Conservation (phyloP, 2,888 invertebrate species). For the Smittia sp. region DNA sequence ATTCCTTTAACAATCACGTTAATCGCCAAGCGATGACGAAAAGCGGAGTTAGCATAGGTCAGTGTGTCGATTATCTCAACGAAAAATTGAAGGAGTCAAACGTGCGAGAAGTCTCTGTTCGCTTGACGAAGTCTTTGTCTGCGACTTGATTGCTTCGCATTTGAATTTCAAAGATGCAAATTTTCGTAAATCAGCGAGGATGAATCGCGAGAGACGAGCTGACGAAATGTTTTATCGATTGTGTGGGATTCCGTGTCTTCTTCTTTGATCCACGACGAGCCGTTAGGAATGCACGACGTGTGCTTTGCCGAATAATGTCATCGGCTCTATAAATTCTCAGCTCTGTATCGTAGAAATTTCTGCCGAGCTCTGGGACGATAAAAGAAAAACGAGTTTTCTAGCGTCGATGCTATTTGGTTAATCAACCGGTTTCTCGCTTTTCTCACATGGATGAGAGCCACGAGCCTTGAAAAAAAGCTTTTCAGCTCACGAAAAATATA, state of each 20-base stretch:
- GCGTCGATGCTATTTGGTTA: not conserved
- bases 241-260: too few species aligned
- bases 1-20: not conserved
- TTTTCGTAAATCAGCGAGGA: too few species aligned
- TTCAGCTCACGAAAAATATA: not conserved
- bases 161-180: not conserved
- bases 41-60: not conserved
- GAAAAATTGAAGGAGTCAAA: not conserved
- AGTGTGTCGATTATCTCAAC: conserved; percentile 8
- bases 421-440: conserved; percentile 2
- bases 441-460: not conserved
- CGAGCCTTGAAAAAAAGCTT: not conserved
- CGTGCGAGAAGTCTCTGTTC: not conserved
- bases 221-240: too few species aligned
- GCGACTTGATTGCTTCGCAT: not conserved
- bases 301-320: not conserved
- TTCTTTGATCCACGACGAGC: too few species aligned
- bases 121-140: not conserved
- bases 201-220: too few species aligned
- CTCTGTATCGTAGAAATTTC: conserved; percentile 1
- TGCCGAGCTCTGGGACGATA: not conserved
- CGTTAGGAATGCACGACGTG: too few species aligned
- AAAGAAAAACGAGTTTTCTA: not conserved
- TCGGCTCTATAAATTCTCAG: not conserved
- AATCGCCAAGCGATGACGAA: not conserved